Evolutionary conservation across 1,140 invertebrate genomes (phyloP), one percentile per base, ranked within the genome.

Genomic region (Centruroides sculpturatus): DNA sequence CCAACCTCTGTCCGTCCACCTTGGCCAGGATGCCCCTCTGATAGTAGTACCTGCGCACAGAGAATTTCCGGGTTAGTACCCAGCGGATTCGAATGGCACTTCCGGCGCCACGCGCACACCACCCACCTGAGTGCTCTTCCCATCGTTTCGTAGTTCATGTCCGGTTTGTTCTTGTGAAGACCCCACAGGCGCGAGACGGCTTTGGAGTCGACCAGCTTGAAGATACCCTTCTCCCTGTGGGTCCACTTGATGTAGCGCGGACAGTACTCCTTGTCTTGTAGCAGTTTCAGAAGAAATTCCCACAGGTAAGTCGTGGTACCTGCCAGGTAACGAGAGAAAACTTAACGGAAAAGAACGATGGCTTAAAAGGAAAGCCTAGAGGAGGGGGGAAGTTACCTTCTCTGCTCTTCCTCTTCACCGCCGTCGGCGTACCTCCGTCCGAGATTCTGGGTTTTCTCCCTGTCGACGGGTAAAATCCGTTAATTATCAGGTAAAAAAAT

Each of bases 101-200:
- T 48, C n/a, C 6, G 48, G n/a, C 23, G 35, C 10, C 3, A n/a
- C 11, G 34, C 11, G 34, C 23, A 23, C 23, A 23, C 23, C 23
- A 64, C 71, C 69, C 73, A 85, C 79, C 94, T 85, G 59, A 99
- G 77, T 36, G 96, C 95, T 60, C 96, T 80, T 6, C 95, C 95
- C 95, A 99, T 98, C 41, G 95, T 99, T 77, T 99, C 96, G 76
- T 99, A 99, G 78, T 98, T 99, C 96, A 99, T 99, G 74, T 98
- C 93, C 1, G 95, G 95, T 76, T 99, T 99, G 77, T 99, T 99
- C 77, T 99, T 99, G 79, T 98, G 95, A 69, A 95, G 79, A 51
- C 96, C 96, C 96, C 96, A 99, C 11, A 99, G 80, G 54, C 90
- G 81, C 9, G 92, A 97, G 6, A 99, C 96, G 5, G 94, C 94